A percentile compares a stretch with the other conserved stretches of the same genome.
phyloP scores from a whole-genome alignment of 2,113 vertebrate species.

The Microcebus jonahi region DNA sequence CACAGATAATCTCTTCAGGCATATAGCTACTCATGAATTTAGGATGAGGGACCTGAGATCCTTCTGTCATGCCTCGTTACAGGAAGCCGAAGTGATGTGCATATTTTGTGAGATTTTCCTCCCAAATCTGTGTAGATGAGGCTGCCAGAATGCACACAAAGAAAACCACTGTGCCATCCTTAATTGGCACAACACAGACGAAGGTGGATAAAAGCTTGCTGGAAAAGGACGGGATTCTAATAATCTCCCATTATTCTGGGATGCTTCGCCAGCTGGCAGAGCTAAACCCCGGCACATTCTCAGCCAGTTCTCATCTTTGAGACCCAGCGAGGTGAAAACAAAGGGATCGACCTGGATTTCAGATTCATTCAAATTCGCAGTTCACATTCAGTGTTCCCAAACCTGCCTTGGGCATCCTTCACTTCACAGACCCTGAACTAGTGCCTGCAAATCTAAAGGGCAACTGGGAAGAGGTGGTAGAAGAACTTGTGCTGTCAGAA shows the following conservation, averaged over 20 bases:
- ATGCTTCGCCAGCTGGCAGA: conserved; percentile 77
- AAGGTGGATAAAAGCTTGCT: conserved; percentile 63
- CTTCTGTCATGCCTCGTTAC: not conserved
- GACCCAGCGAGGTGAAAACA: conserved; percentile 80
- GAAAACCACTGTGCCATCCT: conserved; percentile 59
- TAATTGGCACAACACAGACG: conserved; percentile 69
- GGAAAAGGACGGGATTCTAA: conserved; percentile 66
- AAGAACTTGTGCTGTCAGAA: not conserved
- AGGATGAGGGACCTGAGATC: conserved; percentile 25
- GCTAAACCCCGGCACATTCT: conserved; percentile 59
- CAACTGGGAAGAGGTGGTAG: not conserved
- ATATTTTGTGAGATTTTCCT: conserved; percentile 38
- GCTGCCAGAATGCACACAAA: conserved; percentile 69
- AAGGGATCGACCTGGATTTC: conserved; percentile 79
- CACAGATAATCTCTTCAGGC: not conserved
- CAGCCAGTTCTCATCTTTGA: conserved; percentile 74
- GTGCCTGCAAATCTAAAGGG: not conserved
- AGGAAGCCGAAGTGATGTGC: conserved; percentile 44
- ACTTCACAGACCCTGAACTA: not conserved
- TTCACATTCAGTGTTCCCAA: conserved; percentile 73
- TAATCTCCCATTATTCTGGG: conserved; percentile 80
- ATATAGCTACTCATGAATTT: not conserved
- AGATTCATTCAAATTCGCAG: conserved; percentile 59
- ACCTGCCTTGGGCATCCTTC: not conserved
- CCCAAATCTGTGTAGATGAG: conserved; percentile 20